Evolutionary conservation across 2,888 invertebrate genomes (phyloP), one percentile per base, ranked within the genome.

Genomic region (Tetheella fluctuosa): DNA sequence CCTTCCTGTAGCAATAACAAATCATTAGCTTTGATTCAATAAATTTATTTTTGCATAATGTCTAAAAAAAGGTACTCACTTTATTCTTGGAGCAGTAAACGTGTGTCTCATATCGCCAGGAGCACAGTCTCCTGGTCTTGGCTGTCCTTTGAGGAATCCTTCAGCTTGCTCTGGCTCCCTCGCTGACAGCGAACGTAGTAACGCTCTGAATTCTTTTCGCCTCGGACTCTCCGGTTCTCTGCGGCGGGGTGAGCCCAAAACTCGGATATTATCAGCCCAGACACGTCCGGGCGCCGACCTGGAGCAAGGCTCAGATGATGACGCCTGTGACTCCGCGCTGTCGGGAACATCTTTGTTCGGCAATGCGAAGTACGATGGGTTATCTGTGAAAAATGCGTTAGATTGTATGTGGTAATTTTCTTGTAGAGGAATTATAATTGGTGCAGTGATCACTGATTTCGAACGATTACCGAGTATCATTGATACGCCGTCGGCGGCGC

Each of bases 331-430:
- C 30, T 84, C 85, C 25, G 80, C 80, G 69, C 79, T 83, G 61
- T 90, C 89, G 7, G 88, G 73, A 59, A 87, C 88, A 84, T 91
- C 89, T 69, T 91, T 93, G 78, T 94, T 93, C 69, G 94, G 94
- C 76, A 96, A 88, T 77, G 96, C 94, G 86, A 96, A 96, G 85
- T 96, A 96, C 66, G 96, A 96, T 54, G 96, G 96, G 87, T 96
- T 96, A 90, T 96, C 96, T 96, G 94, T 73, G 94, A 93, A 81
- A 74, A 48, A 48, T 34, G 48, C 10, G 20, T 20, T 48, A 48
- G 48, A 20, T n/a, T 42, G 7, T 42, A 20, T 20, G 20, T 2
- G 20, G 48, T 1, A 8, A 20, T 48, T 48, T 17, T 13, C 20
- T 48, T 48, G 17, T 20, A 48, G 52, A 59, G 23, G 59, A 66